Evolutionary conservation across 2,113 vertebrate genomes (phyloP).

Genomic region (Ophiodon elongatus): DNA sequence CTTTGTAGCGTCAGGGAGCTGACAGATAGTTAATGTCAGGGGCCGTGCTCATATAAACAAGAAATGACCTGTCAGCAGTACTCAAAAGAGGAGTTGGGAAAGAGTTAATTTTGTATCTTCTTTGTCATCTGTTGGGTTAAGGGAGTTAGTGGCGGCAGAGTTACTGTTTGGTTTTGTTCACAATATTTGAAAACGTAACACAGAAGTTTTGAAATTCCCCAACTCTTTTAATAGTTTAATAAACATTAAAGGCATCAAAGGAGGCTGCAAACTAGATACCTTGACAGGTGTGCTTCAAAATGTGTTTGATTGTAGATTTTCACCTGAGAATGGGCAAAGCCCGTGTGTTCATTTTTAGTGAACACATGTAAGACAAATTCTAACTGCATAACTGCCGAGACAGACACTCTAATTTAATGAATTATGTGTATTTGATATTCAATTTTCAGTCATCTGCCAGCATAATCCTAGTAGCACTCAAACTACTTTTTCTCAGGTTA

Average conservation of each 20-base stretch:
- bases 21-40: conserved; percentile 1
- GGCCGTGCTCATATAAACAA: neutral
- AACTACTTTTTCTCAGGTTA: neutral
- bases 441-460: neutral
- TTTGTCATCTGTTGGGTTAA: neutral
- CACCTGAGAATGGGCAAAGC: neutral
- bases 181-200: neutral
- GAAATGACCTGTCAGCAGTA: conserved; percentile 1
- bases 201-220: neutral
- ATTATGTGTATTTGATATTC: neutral
- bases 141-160: neutral
- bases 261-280: neutral
- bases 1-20: neutral
- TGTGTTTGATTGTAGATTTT: neutral
- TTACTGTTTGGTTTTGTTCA: conserved; percentile 18
- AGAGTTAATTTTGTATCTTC: neutral
- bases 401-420: neutral
- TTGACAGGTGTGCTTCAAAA: neutral
- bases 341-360: neutral
- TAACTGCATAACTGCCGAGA: neutral
- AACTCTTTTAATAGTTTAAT: neutral
- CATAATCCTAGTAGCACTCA: no score
- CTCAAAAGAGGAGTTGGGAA: neutral
- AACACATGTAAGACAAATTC: neutral
- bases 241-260: neutral